These are phyloP conservation scores for Nematolebias whitei DNA, from an alignment of 2,113 vertebrate species.

Conservation along the genomic window DNA sequence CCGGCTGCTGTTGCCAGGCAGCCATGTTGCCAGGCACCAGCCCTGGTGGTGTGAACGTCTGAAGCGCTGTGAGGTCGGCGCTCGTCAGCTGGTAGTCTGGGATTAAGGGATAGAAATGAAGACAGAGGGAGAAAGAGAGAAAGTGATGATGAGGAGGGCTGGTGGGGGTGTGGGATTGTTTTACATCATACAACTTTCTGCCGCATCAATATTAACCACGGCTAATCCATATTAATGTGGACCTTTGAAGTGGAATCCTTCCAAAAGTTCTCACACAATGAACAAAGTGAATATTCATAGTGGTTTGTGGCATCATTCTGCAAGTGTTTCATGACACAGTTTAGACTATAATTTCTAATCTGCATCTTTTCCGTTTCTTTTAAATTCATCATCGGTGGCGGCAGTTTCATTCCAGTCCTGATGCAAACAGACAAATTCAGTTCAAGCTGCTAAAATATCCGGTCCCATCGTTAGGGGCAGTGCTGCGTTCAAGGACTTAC, in stretches of 20 bases:
- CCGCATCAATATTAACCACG: constrained; percentile 71
- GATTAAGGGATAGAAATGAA: constrained; percentile 34
- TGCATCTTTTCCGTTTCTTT: neutral
- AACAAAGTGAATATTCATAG: constrained; percentile 77
- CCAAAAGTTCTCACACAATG: constrained; percentile 66
- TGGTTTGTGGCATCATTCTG: constrained; percentile 55
- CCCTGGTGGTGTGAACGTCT: constrained; percentile 90
- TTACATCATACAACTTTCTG: constrained; percentile 70
- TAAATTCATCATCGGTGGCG: neutral
- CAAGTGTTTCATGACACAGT: constrained; percentile 43
- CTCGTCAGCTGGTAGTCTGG: constrained; percentile 96
- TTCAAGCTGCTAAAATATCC: neutral
- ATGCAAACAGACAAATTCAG: constrained; percentile 8
- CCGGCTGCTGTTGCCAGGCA: constrained; percentile 89
- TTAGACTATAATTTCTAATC: neutral
- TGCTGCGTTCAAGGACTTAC: constrained; percentile 50
- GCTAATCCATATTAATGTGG: constrained; percentile 76
- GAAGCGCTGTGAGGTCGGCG: constrained; percentile 91
- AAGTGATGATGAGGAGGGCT: constrained; percentile 17
- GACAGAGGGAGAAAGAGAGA: constrained; percentile 35
- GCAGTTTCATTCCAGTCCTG: neutral
- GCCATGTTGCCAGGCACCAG: constrained; percentile 91
- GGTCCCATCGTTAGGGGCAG: neutral
- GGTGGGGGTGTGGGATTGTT: constrained; percentile 54
- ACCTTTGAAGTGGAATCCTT: constrained; percentile 73